Conservation (phyloP, 2,113 vertebrate genomes). For the Sylvilagus bachmani region DNA sequence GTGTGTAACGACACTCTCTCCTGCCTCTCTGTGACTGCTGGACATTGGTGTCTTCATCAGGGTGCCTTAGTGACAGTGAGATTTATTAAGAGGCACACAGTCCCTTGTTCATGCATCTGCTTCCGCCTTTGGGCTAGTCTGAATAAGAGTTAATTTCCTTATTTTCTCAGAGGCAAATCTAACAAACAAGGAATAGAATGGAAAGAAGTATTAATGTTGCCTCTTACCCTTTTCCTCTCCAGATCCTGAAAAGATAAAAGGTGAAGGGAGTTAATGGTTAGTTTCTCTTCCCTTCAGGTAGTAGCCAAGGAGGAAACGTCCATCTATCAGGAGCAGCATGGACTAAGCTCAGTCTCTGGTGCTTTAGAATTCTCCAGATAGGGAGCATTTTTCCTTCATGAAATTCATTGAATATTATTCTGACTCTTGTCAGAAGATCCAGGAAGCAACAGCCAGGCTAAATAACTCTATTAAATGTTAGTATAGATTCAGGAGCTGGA, state of each 20-base stretch:
- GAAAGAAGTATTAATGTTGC: not conserved
- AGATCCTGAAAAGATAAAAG: not conserved
- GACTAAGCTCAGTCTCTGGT: not conserved
- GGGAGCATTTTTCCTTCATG: not conserved
- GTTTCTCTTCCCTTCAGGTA: not conserved
- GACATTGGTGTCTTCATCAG: not conserved
- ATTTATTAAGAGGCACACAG: not conserved
- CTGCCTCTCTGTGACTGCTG: not conserved
- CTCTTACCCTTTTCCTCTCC: not conserved
- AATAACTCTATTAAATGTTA: slow-evolving; percentile 28
- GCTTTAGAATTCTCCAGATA: not conserved
- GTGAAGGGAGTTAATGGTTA: not conserved
- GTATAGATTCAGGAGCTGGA: slow-evolving; percentile 23
- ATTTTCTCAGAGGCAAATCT: not conserved
- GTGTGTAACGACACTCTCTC: not conserved
- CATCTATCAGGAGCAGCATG: not conserved
- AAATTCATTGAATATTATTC: not conserved
- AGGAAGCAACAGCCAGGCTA: not conserved
- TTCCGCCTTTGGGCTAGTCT: not conserved
- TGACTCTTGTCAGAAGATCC: not conserved
- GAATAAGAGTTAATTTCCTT: slow-evolving; percentile 23
- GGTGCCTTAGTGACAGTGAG: not conserved
- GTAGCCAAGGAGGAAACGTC: not conserved
- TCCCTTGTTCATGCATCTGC: not conserved
- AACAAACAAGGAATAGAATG: not conserved